phyloP scores from a whole-genome alignment of 1,140 invertebrate genomes.

The Brachionus manjavacas region DNA sequence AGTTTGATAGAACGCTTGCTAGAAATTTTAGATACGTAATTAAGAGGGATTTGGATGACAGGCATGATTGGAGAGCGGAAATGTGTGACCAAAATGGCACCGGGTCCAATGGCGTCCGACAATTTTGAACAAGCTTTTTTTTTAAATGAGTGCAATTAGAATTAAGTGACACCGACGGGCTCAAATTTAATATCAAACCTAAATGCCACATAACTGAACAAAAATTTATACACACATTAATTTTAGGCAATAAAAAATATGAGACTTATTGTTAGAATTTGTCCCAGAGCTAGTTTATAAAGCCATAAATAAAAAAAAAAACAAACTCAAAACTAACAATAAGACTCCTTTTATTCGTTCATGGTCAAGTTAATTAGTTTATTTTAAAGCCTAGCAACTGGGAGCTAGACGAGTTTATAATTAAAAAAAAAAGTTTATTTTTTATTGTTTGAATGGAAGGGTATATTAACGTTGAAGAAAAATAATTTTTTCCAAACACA shows the following conservation, averaged over 20 bases:
- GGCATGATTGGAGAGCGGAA: neutral
- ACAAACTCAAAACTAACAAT: neutral
- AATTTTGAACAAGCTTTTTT: neutral
- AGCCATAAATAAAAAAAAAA: neutral
- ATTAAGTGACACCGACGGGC: neutral
- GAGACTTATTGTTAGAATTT: neutral
- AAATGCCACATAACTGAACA: neutral
- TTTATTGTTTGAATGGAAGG: neutral
- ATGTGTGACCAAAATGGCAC: neutral
- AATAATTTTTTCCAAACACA: neutral
- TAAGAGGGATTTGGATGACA: neutral
- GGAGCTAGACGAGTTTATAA: neutral
- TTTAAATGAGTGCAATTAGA: neutral
- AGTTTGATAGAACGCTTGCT: neutral
- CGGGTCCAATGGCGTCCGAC: neutral
- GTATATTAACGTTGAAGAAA: neutral
- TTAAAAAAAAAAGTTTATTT: neutral
- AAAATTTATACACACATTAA: neutral
- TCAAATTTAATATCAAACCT: neutral
- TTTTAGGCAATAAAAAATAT: neutral
- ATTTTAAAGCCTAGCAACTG: neutral
- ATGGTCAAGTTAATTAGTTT: slow-evolving; percentile 4
- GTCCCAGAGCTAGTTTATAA: neutral
- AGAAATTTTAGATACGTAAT: neutral
- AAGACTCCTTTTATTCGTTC: neutral